Evolutionary conservation across 2,797 vertebrate species (phyloP).

Genomic region (Microchirus variegatus): DNA sequence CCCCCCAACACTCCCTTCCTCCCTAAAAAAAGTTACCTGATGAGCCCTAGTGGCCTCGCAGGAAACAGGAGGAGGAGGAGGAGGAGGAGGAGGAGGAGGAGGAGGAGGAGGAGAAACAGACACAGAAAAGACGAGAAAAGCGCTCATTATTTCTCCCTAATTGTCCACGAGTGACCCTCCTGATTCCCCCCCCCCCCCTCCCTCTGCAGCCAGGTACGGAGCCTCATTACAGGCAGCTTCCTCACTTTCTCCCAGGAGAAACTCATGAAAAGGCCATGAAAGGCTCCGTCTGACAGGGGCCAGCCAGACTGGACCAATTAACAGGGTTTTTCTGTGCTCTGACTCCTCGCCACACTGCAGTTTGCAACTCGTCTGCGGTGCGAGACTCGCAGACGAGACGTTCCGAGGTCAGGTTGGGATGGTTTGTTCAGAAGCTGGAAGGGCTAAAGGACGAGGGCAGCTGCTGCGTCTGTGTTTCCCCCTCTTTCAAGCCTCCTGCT

Average conservation of each 20-base stretch:
- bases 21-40: conserved; percentile 65
- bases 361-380: conserved; percentile 66
- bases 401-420: conserved; percentile 58
- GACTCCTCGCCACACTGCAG: conserved; percentile 62
- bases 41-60: conserved; percentile 61
- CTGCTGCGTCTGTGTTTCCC: conserved; percentile 7
- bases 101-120: conserved; percentile 41
- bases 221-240: conserved; percentile 80
- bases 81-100: not conserved
- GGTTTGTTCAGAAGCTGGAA: conserved; percentile 49
- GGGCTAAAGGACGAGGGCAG: conserved; percentile 30
- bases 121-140: conserved; percentile 70
- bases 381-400: conserved; percentile 46
- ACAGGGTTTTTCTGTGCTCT: conserved; percentile 69
- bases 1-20: conserved; percentile 10
- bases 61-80: conserved; percentile 32
- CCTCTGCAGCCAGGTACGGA: conserved; percentile 74
- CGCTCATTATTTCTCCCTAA: conserved; percentile 85
- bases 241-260: conserved; percentile 73
- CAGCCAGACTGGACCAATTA: conserved; percentile 81
- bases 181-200: conserved; percentile 71
- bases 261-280: conserved; percentile 81
- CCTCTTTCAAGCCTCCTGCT: conserved; percentile 21
- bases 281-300: conserved; percentile 80
- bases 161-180: conserved; percentile 84